Base-by-base conservation (phyloP, 1,140 invertebrate genomes). In the Bradynema listronoti region DNA sequence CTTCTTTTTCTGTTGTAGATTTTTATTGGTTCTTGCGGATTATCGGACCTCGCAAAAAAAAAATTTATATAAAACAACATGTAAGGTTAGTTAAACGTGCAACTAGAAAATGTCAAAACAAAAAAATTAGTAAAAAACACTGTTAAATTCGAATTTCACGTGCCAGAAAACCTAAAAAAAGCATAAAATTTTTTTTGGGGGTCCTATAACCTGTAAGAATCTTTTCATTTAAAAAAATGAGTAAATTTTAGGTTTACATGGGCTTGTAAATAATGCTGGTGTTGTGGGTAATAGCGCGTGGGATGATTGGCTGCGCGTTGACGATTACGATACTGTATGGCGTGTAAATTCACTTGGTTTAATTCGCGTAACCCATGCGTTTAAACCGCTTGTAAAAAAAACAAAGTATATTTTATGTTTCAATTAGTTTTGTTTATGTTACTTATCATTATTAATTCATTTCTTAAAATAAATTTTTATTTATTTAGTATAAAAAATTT, bases 261-360 rank as follows among this genome's bases (percentile, higher is more conserved):
- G 85, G 0, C 62, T 92, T 4, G 82, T 92, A 0, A 90, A 91
- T 70, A 92, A 92, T 47, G 71, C 71, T 4, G 71, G 71, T 30
- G 60, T 73, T n/a, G 71, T 73, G 53, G 47, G 47, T 3, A 50
- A 50, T 50, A 32, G 16, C 16, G 47, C 47, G 3, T 50, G 63
- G n/a, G 71, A 75, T 57, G 71, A 63, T 5, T 73, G 71, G 71
- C 33, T 51, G 24, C 41, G 36, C 11, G 34, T 50, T 22, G 63
- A 64, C 16, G 62, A 64, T 27, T 50, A 50, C n/a, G 47, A 50
- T 30, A 29, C 29, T 24, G 47, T 50, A 16, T 50, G 47, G 47
- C 47, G 27, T 30, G 47, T 50, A 29, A 50, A 50, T 32, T 30
- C 47, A 5, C 34, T 50, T 9, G 47, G 47, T 3, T 25, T 50